Conservation (phyloP, 2,888 invertebrate species). For the Leptinotarsa tumamoca region DNA sequence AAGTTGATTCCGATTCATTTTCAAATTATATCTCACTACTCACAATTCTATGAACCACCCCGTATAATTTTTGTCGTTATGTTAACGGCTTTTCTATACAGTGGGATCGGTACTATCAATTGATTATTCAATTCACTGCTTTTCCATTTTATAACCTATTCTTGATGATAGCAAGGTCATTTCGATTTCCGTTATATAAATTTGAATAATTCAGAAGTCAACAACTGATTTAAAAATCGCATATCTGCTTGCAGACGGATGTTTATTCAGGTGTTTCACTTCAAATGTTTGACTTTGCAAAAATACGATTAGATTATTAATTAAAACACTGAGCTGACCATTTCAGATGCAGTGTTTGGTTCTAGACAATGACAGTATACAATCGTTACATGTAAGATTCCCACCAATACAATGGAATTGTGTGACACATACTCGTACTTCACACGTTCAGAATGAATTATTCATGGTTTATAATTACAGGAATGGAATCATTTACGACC, state of each 20-base stretch:
- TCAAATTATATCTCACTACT: no score
- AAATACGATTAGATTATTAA: background rate
- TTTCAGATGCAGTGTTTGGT: background rate
- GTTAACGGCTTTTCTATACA: background rate
- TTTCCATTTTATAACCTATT: constrained; percentile 3
- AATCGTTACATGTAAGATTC: no score
- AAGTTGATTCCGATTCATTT: no score
- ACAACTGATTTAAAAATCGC: constrained; percentile 2
- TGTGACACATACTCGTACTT: no score
- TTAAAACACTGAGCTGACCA: background rate
- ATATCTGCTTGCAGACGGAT: constrained; percentile 3
- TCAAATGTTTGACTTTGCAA: constrained; percentile 11
- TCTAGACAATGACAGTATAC: no score
- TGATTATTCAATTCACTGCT: constrained; percentile 2
- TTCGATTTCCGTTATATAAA: constrained; percentile 4
- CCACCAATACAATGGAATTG: no score
- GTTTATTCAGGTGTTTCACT: constrained; percentile 12
- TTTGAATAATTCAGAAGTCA: constrained; percentile 1
- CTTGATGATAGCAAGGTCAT: constrained; percentile 15
- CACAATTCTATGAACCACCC: background rate
- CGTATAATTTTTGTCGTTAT: background rate
- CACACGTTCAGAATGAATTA: no score
- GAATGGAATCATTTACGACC: no score
- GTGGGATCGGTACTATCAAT: background rate
- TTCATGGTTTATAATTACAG: no score